phyloP scores from a whole-genome alignment of 2,113 vertebrate species.

The Loxodonta africana region DNA sequence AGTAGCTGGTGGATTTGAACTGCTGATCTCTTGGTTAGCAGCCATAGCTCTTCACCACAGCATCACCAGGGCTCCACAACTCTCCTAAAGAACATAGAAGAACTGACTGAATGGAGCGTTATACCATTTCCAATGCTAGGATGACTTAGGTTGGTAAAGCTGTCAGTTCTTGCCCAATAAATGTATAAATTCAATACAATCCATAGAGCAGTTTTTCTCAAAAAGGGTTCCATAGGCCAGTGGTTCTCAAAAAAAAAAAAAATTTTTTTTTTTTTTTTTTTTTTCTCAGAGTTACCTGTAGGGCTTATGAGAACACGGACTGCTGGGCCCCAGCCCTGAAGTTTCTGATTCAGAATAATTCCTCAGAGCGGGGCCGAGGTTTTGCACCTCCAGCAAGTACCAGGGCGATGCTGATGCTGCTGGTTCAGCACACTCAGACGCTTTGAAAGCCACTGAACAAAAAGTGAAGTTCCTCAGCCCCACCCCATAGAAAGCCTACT shows the following conservation, averaged over 20 bases:
- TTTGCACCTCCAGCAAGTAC: neutral
- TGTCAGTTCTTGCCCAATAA: neutral
- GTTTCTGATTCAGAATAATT: neutral
- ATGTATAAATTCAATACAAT: neutral
- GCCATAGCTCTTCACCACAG: too few species aligned
- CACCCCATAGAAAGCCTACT: neutral
- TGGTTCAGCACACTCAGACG: neutral
- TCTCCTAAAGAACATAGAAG: neutral
- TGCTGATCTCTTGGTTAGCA: too few species aligned
- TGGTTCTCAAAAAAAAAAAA: neutral
- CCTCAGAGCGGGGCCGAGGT: neutral
- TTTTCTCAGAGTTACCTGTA: neutral
- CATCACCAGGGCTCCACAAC: too few species aligned
- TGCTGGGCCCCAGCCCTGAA: neutral
- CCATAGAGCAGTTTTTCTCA: neutral
- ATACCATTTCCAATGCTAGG: neutral
- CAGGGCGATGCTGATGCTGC: too few species aligned
- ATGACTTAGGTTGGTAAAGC: too few species aligned
- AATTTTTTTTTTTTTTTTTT: neutral
- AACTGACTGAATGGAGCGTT: neutral
- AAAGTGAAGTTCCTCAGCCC: neutral
- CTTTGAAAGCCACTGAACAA: neutral
- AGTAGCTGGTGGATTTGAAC: too few species aligned
- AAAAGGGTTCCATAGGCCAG: neutral
- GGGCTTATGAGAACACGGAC: neutral